phyloP scores from a whole-genome alignment of 2,113 vertebrate genomes.

The Tylochromis polylepis region DNA sequence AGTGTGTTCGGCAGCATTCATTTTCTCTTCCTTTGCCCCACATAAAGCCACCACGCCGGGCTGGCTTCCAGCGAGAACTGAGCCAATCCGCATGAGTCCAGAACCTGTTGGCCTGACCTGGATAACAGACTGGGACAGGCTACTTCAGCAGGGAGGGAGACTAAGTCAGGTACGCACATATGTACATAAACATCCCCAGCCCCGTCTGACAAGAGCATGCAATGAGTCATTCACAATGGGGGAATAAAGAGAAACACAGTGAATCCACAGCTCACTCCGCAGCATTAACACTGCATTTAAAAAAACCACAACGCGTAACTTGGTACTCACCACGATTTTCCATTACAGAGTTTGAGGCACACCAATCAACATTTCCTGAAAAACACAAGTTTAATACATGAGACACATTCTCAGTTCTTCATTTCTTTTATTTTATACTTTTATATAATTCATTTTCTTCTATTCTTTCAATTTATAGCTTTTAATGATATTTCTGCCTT shows the following conservation, averaged over 20 bases:
- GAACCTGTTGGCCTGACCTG: conserved; percentile 72
- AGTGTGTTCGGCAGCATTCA: conserved; percentile 32
- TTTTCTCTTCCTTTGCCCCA: conserved; percentile 65
- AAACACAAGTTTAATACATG: conserved; percentile 8
- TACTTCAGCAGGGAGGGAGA: conserved; percentile 27
- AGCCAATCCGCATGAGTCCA: conserved; percentile 64
- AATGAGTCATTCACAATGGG: background rate
- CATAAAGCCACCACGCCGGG: conserved; percentile 65
- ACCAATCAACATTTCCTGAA: conserved; percentile 67
- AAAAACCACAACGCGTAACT: conserved; percentile 28
- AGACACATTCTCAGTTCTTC: background rate
- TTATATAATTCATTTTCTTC: background rate
- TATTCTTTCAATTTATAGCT: background rate
- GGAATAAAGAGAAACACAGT: conserved; percentile 30
- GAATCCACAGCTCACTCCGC: conserved; percentile 4
- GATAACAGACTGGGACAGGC: conserved; percentile 63
- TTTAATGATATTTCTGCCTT: background rate
- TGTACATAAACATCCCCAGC: background rate
- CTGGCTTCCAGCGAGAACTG: conserved; percentile 61
- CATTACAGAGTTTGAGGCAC: conserved; percentile 74
- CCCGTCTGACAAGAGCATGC: background rate
- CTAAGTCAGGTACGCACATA: conserved; percentile 5
- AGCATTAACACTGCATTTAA: conserved; percentile 50
- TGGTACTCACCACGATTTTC: conserved; percentile 76
- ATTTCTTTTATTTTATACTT: background rate